A percentile compares a stretch with the other conserved stretches of the same genome.
phyloP scores from a whole-genome alignment of 2,888 invertebrate species.

The Lithophane semibrunnea region DNA sequence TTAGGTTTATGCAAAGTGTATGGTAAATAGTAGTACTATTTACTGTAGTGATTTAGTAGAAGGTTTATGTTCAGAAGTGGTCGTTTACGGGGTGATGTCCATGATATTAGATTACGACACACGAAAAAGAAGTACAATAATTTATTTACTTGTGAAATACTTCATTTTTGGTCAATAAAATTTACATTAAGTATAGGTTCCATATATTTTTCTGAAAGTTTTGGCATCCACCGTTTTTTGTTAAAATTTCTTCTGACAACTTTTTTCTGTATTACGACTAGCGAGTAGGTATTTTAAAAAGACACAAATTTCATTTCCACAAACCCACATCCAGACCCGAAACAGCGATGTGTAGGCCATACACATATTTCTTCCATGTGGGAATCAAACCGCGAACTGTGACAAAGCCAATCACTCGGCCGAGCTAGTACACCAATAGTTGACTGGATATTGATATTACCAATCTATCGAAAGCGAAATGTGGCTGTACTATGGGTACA shows the following conservation, averaged over 20 bases:
- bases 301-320: neutral
- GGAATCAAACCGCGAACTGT: neutral
- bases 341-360: neutral
- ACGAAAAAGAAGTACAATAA: neutral
- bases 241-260: neutral
- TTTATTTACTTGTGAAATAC: neutral
- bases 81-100: conserved; percentile 17
- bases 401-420: conserved; percentile 30
- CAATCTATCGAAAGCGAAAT: neutral
- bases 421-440: neutral
- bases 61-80: conserved; percentile 29
- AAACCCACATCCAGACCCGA: neutral
- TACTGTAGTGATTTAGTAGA: conserved; percentile 31
- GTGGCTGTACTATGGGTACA: neutral
- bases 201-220: neutral
- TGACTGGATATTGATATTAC: neutral
- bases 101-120: conserved; percentile 4
- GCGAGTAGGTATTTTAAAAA: neutral
- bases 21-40: conserved; percentile 41
- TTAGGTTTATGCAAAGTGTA: conserved; percentile 47
- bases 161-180: neutral
- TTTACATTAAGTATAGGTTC: neutral
- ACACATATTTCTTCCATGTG: conserved; percentile 2
- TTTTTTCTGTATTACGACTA: neutral
- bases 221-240: too few relatives aligned